A percentile compares a stretch with the other conserved stretches of the same genome.
Conservation (phyloP, 2,888 invertebrate species). For the Pammene aurita region DNA sequence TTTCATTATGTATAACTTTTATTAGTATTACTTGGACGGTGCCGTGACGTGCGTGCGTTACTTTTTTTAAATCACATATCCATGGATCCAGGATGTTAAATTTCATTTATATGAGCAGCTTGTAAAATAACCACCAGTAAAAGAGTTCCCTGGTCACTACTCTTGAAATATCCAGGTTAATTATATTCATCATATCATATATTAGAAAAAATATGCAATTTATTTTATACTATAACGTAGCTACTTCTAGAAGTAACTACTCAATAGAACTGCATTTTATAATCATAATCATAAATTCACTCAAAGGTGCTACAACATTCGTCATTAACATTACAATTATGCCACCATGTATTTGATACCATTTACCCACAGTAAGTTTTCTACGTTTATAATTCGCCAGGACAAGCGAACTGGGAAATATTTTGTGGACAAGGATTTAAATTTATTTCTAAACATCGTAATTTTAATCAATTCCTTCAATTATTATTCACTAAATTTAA, state of each 20-base stretch:
- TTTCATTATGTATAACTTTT: constrained; percentile 1
- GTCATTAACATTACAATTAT: neutral
- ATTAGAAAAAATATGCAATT: neutral
- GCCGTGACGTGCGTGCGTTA: constrained; percentile 8
- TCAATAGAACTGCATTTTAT: neutral
- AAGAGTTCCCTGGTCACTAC: no score
- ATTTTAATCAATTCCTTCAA: constrained; percentile 29
- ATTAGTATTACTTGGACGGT: constrained; percentile 1
- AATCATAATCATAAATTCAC: no score
- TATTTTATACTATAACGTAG: neutral
- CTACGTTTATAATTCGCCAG: neutral
- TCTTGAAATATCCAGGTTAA: neutral
- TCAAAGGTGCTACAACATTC: no score
- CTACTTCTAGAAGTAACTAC: no score
- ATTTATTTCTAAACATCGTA: constrained; percentile 15
- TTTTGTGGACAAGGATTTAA: neutral
- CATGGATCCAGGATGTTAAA: no score
- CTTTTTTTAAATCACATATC: neutral
- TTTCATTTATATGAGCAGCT: no score
- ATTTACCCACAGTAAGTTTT: neutral
- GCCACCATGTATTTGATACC: no score
- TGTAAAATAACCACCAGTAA: no score
- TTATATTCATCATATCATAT: neutral
- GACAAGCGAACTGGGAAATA: neutral
- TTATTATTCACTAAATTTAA: constrained; percentile 15